Base-by-base conservation (phyloP, 2,113 vertebrate species). In the Oxyura jamaicensis region DNA sequence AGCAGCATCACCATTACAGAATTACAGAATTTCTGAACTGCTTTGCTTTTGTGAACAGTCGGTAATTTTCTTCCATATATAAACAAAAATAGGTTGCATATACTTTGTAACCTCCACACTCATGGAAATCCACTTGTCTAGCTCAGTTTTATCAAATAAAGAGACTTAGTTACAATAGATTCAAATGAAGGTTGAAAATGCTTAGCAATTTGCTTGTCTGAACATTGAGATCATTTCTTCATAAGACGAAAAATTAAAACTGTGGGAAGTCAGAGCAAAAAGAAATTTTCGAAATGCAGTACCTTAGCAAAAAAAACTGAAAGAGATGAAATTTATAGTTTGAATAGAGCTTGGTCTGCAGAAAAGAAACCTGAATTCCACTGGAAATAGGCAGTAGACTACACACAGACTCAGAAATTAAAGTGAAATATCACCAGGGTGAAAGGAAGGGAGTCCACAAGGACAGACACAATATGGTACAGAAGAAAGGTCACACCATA, bases 201-300 rank as follows among this genome's bases (percentile, higher is more conserved):
- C 42, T 56, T 52, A 68, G 42, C 69, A 60, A 89, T 93, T 95
- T 91, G 2, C 76, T 77, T 92, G 36, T 86, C 80, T 94, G 94
- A 93, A 81, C 63, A 81, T 29, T 46, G 86, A 88, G 76, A 92
- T 71, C 1, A 20, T 58, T 52, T 48, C 68, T 77, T 71, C 63
- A 67, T 81, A 95, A 78, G 33, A 25, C 33, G 84, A 81, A 92
- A 89, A 90, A 83, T 78, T 71, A 86, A 88, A 86, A 86, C 60
- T 39, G 23, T 69, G 19, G 19, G 17, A 97, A 91, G 19, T 63
- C 36, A 41, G 66, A 84, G 52, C 50, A 83, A 56, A 83, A 88
- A 83, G 31, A 55, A 83, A 86, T 23, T 81, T 75, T 82, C 42
- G 75, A 86, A 90, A 86, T 67, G 15, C 0, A 0, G 41, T 14